Evolutionary conservation across 2,113 vertebrate genomes (phyloP).

Genomic region (Motacilla tschutschensis): DNA sequence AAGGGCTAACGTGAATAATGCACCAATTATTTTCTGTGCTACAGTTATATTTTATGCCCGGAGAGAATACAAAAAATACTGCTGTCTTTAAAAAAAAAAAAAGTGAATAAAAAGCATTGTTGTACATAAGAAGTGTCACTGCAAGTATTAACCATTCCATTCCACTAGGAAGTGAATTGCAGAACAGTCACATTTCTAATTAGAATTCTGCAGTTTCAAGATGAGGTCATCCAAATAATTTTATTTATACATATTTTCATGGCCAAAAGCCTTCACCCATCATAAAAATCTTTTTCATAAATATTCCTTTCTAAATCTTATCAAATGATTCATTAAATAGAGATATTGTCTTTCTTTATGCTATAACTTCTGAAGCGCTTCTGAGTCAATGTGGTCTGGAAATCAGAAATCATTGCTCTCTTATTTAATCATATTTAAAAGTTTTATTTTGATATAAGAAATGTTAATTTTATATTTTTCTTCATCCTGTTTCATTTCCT

Average conservation of each 20-base stretch:
- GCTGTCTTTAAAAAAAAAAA: background rate
- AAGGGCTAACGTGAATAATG: slow-evolving; percentile 27
- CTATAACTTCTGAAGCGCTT: background rate
- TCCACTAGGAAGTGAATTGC: background rate
- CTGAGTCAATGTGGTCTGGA: background rate
- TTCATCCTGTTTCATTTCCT: background rate
- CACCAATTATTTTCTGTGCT: slow-evolving; percentile 45
- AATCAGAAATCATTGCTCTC: background rate
- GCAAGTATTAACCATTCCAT: background rate
- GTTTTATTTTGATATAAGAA: background rate
- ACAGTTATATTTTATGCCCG: slow-evolving; percentile 44
- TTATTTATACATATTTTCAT: background rate
- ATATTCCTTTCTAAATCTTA: background rate
- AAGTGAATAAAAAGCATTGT: background rate
- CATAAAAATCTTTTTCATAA: background rate
- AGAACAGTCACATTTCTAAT: background rate
- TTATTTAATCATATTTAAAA: background rate
- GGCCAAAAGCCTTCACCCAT: background rate
- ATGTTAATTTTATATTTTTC: background rate
- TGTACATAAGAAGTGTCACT: background rate
- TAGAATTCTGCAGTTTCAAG: background rate
- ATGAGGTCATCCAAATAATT: background rate
- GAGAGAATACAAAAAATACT: slow-evolving; percentile 22
- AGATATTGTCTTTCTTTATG: background rate
- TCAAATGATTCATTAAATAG: background rate